Evolutionary conservation across 2,113 vertebrate species (phyloP).

Genomic region (Ptychochromis oligacanthus): DNA sequence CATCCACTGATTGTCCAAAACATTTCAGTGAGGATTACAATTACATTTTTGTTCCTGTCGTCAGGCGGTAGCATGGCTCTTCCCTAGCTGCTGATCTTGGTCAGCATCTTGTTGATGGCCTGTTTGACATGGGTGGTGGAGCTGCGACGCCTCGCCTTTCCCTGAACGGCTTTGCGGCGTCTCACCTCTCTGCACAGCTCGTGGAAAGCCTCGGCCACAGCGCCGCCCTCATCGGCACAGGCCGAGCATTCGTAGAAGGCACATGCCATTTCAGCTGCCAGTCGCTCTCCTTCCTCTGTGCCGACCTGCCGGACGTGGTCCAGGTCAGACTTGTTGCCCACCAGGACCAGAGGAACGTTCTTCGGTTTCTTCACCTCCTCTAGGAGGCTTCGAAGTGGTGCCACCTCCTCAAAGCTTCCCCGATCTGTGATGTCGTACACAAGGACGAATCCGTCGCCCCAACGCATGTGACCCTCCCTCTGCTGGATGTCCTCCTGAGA

Average conservation of each 20-base stretch:
- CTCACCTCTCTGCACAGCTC: constrained; percentile 94
- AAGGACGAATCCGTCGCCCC: constrained; percentile 94
- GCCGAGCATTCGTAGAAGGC: constrained; percentile 98
- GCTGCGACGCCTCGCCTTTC: constrained; percentile 92
- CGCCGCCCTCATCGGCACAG: constrained; percentile 90
- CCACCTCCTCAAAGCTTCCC: constrained; percentile 94
- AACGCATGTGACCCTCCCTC: constrained; percentile 93
- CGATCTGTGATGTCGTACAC: constrained; percentile 98
- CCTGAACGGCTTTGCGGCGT: constrained; percentile 91
- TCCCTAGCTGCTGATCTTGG: constrained; percentile 97
- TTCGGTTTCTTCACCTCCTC: constrained; percentile 96
- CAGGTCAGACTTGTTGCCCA: constrained; percentile 97
- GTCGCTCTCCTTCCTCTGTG: constrained; percentile 94
- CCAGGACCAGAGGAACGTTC: constrained; percentile 91
- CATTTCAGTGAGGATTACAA: constrained; percentile 22
- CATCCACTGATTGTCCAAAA: not conserved
- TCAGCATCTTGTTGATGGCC: constrained; percentile 99
- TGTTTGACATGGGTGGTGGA: constrained; percentile 99
- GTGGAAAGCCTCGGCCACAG: constrained; percentile 89
- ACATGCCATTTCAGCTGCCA: constrained; percentile 93
- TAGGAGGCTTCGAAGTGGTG: constrained; percentile 87
- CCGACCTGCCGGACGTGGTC: constrained; percentile 93
- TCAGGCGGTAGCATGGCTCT: not conserved
- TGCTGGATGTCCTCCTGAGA: constrained; percentile 91
- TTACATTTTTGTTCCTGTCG: not conserved